These are phyloP conservation scores for Xiphophorus maculatus DNA, from an alignment of 2,113 vertebrate species.

Conservation along the genomic window DNA sequence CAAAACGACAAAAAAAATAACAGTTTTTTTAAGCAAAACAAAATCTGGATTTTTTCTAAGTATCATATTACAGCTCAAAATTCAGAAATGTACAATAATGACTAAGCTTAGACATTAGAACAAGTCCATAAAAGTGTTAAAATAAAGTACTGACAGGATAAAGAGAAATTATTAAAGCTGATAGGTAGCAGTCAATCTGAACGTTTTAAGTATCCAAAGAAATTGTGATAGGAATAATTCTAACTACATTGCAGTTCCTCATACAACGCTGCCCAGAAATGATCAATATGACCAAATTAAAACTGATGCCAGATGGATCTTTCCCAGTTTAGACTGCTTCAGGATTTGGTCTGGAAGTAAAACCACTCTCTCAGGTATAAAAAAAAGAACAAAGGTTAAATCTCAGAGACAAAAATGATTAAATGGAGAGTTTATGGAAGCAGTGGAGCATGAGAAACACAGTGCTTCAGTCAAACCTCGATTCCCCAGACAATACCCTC, in stretches of 20 bases:
- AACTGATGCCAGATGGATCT: not conserved
- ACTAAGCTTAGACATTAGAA: not conserved
- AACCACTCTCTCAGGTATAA: not conserved
- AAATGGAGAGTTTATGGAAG: constrained; percentile 47
- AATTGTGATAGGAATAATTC: no score
- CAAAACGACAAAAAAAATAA: not conserved
- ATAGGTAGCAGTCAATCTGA: no score
- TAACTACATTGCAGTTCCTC: no score
- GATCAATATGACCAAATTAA: not conserved
- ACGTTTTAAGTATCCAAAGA: no score
- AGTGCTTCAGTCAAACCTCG: constrained; percentile 43
- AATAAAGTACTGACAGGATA: not conserved
- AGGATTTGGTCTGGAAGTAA: constrained; percentile 1
- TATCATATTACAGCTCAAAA: not conserved
- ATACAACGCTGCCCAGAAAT: no score
- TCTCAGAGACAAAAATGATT: constrained; percentile 30
- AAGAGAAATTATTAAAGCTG: not conserved
- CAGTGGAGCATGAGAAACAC: constrained; percentile 30
- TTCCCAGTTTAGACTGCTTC: not conserved
- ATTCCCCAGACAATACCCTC: constrained; percentile 38
- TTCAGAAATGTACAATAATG: not conserved
- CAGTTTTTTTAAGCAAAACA: no score
- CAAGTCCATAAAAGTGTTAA: not conserved
- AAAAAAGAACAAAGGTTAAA: constrained; percentile 14
- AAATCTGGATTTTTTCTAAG: not conserved